Evolutionary conservation across 2,888 invertebrate species (phyloP).

Genomic region (Anticlea derivata): DNA sequence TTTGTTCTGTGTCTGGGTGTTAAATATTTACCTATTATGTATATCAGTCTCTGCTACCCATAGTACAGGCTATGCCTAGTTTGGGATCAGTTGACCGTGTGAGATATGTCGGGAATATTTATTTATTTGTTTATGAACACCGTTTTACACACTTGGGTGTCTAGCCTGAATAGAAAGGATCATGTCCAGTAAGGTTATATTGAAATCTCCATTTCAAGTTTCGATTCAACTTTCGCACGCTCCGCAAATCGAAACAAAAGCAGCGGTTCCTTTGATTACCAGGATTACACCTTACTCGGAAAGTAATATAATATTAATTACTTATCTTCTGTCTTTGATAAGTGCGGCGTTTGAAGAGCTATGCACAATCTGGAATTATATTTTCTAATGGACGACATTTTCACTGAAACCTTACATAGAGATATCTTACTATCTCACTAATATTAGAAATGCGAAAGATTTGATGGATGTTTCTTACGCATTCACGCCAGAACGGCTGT

Average conservation of each 20-base stretch:
- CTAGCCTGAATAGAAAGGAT: constrained; percentile 1
- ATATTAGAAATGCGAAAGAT: no score
- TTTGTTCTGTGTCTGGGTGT: no score
- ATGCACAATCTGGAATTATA: constrained; percentile 1
- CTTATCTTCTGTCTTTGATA: constrained; percentile 35
- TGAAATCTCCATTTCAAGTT: constrained; percentile 19
- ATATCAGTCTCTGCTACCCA: no score
- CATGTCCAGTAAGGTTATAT: constrained; percentile 2
- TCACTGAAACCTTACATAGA: neutral
- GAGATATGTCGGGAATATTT: no score
- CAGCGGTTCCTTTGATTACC: constrained; percentile 39
- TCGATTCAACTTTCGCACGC: constrained; percentile 33
- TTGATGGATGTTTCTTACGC: no score
- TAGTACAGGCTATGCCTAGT: no score
- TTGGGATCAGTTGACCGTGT: no score
- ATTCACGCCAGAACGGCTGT: no score
- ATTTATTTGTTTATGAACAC: no score
- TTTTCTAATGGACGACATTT: neutral
- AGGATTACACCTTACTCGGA: constrained; percentile 34
- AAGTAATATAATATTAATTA: constrained; percentile 34
- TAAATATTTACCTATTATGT: no score
- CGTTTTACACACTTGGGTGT: no score
- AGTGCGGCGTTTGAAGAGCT: constrained; percentile 28
- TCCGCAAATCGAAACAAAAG: constrained; percentile 40
- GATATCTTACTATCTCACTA: no score